Conservation (phyloP, 30 jellyfish, hydroid and myxozoan genomes). For the Catostylus mosaicus region DNA sequence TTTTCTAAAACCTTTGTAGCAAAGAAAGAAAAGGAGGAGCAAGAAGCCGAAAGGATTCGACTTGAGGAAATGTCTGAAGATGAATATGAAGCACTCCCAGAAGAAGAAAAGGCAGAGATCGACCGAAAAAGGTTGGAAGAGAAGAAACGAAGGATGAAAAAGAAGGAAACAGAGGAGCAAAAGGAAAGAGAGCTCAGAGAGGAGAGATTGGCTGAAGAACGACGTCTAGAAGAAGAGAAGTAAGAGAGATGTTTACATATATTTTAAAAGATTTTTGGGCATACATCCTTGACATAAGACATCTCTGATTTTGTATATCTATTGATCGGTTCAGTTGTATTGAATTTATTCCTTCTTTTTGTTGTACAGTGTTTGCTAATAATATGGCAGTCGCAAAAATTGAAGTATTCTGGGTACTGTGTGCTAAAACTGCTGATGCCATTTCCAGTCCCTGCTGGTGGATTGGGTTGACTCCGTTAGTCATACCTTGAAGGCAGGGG, state of each 20-base stretch:
- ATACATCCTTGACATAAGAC: background rate
- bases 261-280: no score
- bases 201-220: conserved; percentile 87
- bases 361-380: no score
- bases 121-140: conserved; percentile 79
- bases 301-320: no score
- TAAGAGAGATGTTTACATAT: conserved; percentile 11
- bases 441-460: no score
- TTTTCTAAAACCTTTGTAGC: conserved; percentile 14
- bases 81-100: conserved; percentile 94
- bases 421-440: no score
- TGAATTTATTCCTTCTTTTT: no score
- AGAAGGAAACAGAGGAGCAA: conserved; percentile 73
- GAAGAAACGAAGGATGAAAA: conserved; percentile 66
- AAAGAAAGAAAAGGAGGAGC: conserved; percentile 51
- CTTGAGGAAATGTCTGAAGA: conserved; percentile 97
- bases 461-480: no score
- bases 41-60: conserved; percentile 72
- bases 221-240: conserved; percentile 93
- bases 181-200: conserved; percentile 80
- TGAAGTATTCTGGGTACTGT: no score
- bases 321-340: no score
- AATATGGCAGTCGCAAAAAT: no score
- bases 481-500: no score
- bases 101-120: conserved; percentile 75